Evolutionary conservation across 2,797 vertebrate genomes (phyloP), one percentile per base, ranked within the genome.

Genomic region (Sebastes hubbsi): DNA sequence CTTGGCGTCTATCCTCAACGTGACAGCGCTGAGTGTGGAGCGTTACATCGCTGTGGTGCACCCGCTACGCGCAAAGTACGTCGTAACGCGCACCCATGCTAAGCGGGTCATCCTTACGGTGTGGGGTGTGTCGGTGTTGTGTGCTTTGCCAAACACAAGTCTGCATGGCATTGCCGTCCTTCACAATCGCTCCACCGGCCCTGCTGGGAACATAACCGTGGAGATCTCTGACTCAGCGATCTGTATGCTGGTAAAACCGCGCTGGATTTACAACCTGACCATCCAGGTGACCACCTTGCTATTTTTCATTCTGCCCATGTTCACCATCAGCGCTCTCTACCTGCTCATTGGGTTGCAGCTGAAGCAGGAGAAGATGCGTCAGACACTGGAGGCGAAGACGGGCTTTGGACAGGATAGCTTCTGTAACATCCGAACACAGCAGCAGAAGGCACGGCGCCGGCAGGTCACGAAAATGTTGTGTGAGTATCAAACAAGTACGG

Each of bases 381-480:
- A 94, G 75, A 85, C 90, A 0, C 72, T 97, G 78, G 96, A 95
- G 85, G 86, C 92, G 5, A 95, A 96, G 82, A 87, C 91, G 0
- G 14, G 86, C 1, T 71, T 89, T 0, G 58, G 82, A n/a, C 79
- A 25, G 0, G 77, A 95, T 67, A 92, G 93, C 79, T 94, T 94
- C 75, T 94, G 90, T 75, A 94, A 91, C 18, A 5, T 83, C 25
- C 91, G 81, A 4, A 87, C 85, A 2, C 88, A 91, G 36, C 96
- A 96, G 84, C 96, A 96, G 92, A 96, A 96, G 55, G 87, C 87
- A 10, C 92, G 96, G n/a, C 95, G 95, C 73, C 95, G 92, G n/a
- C 98, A 99, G 89, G 97, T 98, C 94, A 99, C 97, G 0, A 99
- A 99, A 92, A 99, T 99, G 98, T 92, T 99, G 82, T 97, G 98